phyloP scores from a whole-genome alignment of 2,113 vertebrate species.

The Poeciliopsis occidentalis region DNA sequence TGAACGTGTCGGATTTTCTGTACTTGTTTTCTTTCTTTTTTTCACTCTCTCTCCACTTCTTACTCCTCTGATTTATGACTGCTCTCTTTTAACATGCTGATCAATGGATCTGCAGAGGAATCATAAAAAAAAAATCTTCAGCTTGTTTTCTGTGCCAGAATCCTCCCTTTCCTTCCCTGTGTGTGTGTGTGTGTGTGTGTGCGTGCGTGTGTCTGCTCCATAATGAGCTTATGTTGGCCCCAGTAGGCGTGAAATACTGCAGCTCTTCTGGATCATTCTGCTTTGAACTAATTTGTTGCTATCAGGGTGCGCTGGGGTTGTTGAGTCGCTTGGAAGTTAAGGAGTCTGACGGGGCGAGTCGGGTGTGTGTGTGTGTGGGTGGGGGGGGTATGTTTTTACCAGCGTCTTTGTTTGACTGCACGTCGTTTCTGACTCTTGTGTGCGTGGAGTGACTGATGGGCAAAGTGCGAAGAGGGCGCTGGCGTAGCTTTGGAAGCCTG shows the following conservation, averaged over 20 bases:
- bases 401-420: conserved; percentile 34
- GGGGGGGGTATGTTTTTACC: conserved; percentile 2
- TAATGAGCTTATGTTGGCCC: conserved; percentile 68
- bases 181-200: conserved; percentile 22
- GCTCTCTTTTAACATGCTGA: conserved; percentile 36
- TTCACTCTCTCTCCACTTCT: neutral
- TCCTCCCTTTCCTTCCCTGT: conserved; percentile 22
- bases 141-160: conserved; percentile 22
- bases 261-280: conserved; percentile 48
- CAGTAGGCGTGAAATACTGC: conserved; percentile 57
- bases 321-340: conserved; percentile 34
- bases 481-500: conserved; percentile 65
- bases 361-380: too few relatives aligned
- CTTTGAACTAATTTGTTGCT: conserved; percentile 57
- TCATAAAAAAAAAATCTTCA: conserved; percentile 17
- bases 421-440: conserved; percentile 14
- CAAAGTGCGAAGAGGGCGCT: conserved; percentile 26
- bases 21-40: conserved; percentile 6
- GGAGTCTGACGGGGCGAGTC: conserved; percentile 6
- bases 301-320: conserved; percentile 7
- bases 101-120: conserved; percentile 46
- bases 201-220: conserved; percentile 40
- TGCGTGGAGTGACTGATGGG: conserved; percentile 14
- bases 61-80: conserved; percentile 44
- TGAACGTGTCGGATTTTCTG: conserved; percentile 28